Conservation (phyloP, 2,113 vertebrate species). For the Salvelinus alpinus region DNA sequence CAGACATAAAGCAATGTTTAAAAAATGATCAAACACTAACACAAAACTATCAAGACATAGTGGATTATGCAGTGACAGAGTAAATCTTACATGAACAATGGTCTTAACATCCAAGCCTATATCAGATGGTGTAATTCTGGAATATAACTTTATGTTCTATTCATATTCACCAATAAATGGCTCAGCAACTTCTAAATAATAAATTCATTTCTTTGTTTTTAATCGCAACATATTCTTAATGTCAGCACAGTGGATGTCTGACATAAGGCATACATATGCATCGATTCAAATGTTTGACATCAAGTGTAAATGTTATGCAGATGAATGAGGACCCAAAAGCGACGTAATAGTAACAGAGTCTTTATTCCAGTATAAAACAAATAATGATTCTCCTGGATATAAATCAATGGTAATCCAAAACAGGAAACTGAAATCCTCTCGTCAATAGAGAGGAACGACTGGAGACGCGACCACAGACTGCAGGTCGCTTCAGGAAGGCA, state of each 20-base stretch:
- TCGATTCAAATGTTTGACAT: conserved; percentile 35
- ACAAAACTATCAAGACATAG: background rate
- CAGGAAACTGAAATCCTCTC: no score
- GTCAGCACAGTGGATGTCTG: conserved; percentile 31
- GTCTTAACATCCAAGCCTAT: background rate
- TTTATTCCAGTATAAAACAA: no score
- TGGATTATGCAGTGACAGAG: background rate
- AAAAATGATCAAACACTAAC: background rate
- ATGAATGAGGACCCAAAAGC: no score
- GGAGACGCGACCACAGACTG: no score
- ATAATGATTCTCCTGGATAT: no score
- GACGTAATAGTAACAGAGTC: no score
- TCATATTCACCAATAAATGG: conserved; percentile 33
- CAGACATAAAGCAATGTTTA: background rate
- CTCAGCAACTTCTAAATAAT: conserved; percentile 44
- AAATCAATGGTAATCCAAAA: no score
- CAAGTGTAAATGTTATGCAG: no score
- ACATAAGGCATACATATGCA: background rate
- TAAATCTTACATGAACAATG: background rate
- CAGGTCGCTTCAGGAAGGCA: no score
- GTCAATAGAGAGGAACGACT: no score
- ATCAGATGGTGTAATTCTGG: background rate
- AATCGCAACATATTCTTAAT: conserved; percentile 59
- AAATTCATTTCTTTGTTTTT: conserved; percentile 52
- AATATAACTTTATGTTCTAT: background rate